Percentiles rank a stretch among this genome's conserved stretches.
Evolutionary conservation across 2,113 vertebrate genomes (phyloP).

Genomic region (Cyprinodon variegatus): DNA sequence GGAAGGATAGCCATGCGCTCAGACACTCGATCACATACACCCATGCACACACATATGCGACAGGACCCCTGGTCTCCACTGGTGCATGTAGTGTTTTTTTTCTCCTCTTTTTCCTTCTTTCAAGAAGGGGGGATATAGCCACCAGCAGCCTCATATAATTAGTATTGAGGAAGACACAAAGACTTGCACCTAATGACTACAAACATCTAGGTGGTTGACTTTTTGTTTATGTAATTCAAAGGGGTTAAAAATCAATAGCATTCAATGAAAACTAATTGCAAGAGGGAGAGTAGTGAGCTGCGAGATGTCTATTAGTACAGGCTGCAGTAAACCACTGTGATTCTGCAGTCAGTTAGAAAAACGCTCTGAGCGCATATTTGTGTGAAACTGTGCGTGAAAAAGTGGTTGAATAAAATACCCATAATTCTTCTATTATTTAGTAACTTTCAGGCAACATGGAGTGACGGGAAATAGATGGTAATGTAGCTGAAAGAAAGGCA

Average conservation of each 20-base stretch:
- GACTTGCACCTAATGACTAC: slow-evolving; percentile 79
- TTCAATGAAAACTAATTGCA: slow-evolving; percentile 83
- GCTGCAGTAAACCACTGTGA: slow-evolving; percentile 52
- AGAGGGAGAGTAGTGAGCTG: slow-evolving; percentile 55
- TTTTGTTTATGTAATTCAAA: slow-evolving; percentile 80
- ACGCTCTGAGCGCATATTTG: slow-evolving; percentile 74
- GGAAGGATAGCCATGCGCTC: slow-evolving; percentile 69
- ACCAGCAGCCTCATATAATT: slow-evolving; percentile 80
- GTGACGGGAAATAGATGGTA: slow-evolving; percentile 60
- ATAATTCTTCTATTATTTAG: slow-evolving; percentile 82
- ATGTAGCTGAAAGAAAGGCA: slow-evolving; percentile 18
- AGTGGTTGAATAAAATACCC: slow-evolving; percentile 76
- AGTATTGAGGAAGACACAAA: slow-evolving; percentile 82
- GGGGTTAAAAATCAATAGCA: slow-evolving; percentile 77
- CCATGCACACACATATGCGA: slow-evolving; percentile 47
- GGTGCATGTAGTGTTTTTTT: slow-evolving; percentile 77
- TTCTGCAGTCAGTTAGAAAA: slow-evolving; percentile 74
- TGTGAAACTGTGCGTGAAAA: slow-evolving; percentile 82
- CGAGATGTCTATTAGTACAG: slow-evolving; percentile 68
- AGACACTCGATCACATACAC: slow-evolving; percentile 62
- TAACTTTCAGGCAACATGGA: slow-evolving; percentile 64
- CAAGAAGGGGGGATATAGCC: slow-evolving; percentile 63
- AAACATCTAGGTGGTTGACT: slow-evolving; percentile 78
- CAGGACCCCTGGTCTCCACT: slow-evolving; percentile 74
- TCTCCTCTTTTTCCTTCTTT: slow-evolving; percentile 37